Conservation (phyloP, 2,797 vertebrate genomes). For the Hyperoplus immaculatus region DNA sequence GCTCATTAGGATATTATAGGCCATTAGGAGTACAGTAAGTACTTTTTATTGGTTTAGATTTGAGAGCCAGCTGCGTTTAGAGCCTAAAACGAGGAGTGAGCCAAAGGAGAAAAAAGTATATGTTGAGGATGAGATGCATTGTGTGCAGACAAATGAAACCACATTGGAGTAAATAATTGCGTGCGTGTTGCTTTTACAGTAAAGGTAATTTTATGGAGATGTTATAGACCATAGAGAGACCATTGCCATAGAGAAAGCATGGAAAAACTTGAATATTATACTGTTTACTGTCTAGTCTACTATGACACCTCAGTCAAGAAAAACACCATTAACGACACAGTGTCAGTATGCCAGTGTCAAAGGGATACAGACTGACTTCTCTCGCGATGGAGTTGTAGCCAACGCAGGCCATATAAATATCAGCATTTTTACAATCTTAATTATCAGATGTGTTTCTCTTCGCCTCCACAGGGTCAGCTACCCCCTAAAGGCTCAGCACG, state of each 20-base stretch:
- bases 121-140: slow-evolving; percentile 19
- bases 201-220: slow-evolving; percentile 15
- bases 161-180: slow-evolving; percentile 4
- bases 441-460: slow-evolving; percentile 75
- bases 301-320: slow-evolving; percentile 19
- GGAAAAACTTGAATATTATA: slow-evolving; percentile 13
- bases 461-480: slow-evolving; percentile 66
- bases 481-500: slow-evolving; percentile 74
- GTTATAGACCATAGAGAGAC: too few relatives aligned
- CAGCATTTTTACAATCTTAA: slow-evolving; percentile 73
- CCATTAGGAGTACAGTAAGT: slow-evolving; percentile 51
- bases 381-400: slow-evolving; percentile 19
- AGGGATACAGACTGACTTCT: slow-evolving; percentile 40
- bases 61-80: slow-evolving; percentile 61
- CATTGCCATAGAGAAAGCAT: slow-evolving; percentile 21
- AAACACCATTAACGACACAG: slow-evolving; percentile 39
- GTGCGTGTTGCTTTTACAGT: slow-evolving; percentile 17
- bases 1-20: slow-evolving; percentile 62
- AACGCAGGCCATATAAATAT: slow-evolving; percentile 66
- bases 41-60: slow-evolving; percentile 61
- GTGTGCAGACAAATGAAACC: slow-evolving; percentile 4
- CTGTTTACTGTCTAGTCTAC: background rate
- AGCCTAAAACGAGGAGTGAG: slow-evolving; percentile 61
- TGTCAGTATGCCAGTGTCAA: slow-evolving; percentile 35
- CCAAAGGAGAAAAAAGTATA: slow-evolving; percentile 32